These are phyloP conservation scores for Leptodirus hochenwartii DNA, from an alignment of 2,888 invertebrate genomes.

Conservation along the genomic window DNA sequence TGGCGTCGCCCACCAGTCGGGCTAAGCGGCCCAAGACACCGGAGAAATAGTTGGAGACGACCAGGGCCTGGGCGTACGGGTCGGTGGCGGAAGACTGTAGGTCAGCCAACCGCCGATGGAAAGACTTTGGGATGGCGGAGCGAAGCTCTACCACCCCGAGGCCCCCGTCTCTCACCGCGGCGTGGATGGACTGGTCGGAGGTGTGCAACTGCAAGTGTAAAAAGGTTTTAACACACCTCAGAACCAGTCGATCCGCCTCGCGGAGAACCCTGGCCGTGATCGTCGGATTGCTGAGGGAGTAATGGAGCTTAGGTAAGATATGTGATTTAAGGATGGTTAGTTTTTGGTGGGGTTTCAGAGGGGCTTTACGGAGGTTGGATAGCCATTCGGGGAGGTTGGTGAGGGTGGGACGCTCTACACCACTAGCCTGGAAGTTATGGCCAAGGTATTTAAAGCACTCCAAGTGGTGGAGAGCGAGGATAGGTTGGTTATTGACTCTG, in stretches of 20 bases:
- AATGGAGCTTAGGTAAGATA: conserved; percentile 20
- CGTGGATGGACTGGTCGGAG: too few relatives aligned
- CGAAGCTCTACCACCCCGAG: too few relatives aligned
- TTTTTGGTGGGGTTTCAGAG: conserved; percentile 25
- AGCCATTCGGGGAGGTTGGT: conserved; percentile 13
- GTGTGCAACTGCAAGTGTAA: conserved; percentile 17
- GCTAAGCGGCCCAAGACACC: too few relatives aligned
- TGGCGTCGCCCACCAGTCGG: too few relatives aligned
- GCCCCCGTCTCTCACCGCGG: too few relatives aligned
- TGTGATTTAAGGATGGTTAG: conserved; percentile 17
- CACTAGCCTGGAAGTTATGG: conserved; percentile 15
- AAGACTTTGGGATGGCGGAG: too few relatives aligned
- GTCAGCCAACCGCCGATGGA: too few relatives aligned
- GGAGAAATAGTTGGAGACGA: too few relatives aligned
- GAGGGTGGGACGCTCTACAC: conserved; percentile 10
- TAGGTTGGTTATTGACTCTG: not conserved
- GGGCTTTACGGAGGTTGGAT: conserved; percentile 15
- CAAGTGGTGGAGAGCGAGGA: conserved; percentile 1
- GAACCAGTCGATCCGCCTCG: conserved; percentile 18
- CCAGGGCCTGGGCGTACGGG: too few relatives aligned
- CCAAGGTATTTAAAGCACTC: conserved; percentile 16
- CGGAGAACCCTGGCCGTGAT: conserved; percentile 13
- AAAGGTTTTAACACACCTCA: conserved; percentile 16
- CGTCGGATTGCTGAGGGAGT: conserved; percentile 19
- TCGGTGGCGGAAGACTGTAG: too few relatives aligned